These are phyloP conservation scores for Atherinomorus stipes DNA, from an alignment of 2,113 vertebrate genomes.

Conservation along the genomic window DNA sequence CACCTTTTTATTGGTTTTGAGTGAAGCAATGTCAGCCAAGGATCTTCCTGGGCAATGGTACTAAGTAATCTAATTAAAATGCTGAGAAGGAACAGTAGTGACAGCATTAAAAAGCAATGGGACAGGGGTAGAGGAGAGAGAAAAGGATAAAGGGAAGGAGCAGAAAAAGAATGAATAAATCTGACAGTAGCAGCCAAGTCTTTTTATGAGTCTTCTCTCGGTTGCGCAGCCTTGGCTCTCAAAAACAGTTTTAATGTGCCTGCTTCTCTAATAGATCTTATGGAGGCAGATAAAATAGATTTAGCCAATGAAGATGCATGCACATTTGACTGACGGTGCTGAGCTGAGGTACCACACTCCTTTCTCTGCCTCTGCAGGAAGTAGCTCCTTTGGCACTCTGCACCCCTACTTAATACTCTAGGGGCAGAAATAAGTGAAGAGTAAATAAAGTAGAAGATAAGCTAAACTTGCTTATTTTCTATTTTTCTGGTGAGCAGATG, in stretches of 20 bases:
- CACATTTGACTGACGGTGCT: slow-evolving; percentile 28
- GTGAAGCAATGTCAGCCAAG: slow-evolving; percentile 58
- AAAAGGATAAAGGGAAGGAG: slow-evolving; percentile 28
- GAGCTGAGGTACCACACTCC: slow-evolving; percentile 24
- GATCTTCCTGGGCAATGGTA: slow-evolving; percentile 65
- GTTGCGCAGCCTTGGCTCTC: slow-evolving; percentile 45
- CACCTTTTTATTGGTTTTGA: slow-evolving; percentile 58
- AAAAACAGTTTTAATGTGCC: slow-evolving; percentile 66
- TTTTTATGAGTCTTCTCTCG: slow-evolving; percentile 51
- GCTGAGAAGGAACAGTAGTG: slow-evolving; percentile 34
- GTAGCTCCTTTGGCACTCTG: slow-evolving; percentile 24
- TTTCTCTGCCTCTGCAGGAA: slow-evolving; percentile 20
- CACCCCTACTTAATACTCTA: slow-evolving; percentile 16
- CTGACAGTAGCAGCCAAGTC: slow-evolving; percentile 36
- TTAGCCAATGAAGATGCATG: slow-evolving; percentile 34
- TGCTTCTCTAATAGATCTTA: slow-evolving; percentile 70
- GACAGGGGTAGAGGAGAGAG: slow-evolving; percentile 4
- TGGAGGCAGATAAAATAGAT: slow-evolving; percentile 64
- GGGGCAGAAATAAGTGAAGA: slow-evolving; percentile 11
- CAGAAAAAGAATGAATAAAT: slow-evolving; percentile 54
- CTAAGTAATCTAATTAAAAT: slow-evolving; percentile 73
- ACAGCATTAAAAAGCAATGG: slow-evolving; percentile 51
- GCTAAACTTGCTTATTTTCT: slow-evolving; percentile 51
- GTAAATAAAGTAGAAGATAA: slow-evolving; percentile 61
- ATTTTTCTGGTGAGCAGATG: slow-evolving; percentile 13